These are phyloP conservation scores for Hydrotaea cyrtoneurina DNA, from an alignment of 2,888 invertebrate genomes.

Conservation along the genomic window DNA sequence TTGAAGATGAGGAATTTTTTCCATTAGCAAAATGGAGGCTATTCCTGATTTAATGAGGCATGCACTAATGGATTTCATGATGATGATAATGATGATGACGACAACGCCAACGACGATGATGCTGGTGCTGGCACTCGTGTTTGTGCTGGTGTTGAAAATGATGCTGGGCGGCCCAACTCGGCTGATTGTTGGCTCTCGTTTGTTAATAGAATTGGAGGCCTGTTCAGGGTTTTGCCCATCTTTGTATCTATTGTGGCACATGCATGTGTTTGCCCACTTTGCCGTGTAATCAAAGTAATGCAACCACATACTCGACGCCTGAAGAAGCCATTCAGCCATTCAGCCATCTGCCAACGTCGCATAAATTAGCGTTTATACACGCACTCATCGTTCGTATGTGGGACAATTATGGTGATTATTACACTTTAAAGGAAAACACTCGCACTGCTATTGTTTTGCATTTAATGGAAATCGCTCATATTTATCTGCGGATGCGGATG, in stretches of 20 bases:
- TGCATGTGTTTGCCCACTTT: slow-evolving; percentile 29
- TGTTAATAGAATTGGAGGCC: slow-evolving; percentile 12
- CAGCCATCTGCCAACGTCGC: slow-evolving; percentile 51
- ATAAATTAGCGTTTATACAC: slow-evolving; percentile 59
- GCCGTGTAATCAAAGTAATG: slow-evolving; percentile 30
- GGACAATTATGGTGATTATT: slow-evolving; percentile 53
- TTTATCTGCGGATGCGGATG: slow-evolving; percentile 15
- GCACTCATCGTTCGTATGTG: slow-evolving; percentile 28
- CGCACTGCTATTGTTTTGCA: slow-evolving; percentile 33
- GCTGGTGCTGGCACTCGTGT: neutral
- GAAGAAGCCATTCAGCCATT: neutral
- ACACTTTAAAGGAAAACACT: slow-evolving; percentile 40
- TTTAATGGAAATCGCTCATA: slow-evolving; percentile 14
- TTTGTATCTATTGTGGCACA: neutral
- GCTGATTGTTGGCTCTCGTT: slow-evolving; percentile 13
- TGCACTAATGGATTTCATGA: slow-evolving; percentile 77
- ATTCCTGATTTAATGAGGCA: slow-evolving; percentile 79
- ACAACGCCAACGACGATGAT: slow-evolving; percentile 27
- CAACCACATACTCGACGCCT: slow-evolving; percentile 6
- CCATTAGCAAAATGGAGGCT: slow-evolving; percentile 80
- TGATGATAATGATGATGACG: slow-evolving; percentile 48
- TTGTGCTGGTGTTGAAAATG: slow-evolving; percentile 34
- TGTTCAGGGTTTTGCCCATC: slow-evolving; percentile 7
- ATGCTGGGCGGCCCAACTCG: slow-evolving; percentile 37
- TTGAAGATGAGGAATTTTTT: slow-evolving; percentile 71